These are phyloP conservation scores for Fragum whitleyi DNA, from an alignment of 2,888 invertebrate species.

Conservation along the genomic window DNA sequence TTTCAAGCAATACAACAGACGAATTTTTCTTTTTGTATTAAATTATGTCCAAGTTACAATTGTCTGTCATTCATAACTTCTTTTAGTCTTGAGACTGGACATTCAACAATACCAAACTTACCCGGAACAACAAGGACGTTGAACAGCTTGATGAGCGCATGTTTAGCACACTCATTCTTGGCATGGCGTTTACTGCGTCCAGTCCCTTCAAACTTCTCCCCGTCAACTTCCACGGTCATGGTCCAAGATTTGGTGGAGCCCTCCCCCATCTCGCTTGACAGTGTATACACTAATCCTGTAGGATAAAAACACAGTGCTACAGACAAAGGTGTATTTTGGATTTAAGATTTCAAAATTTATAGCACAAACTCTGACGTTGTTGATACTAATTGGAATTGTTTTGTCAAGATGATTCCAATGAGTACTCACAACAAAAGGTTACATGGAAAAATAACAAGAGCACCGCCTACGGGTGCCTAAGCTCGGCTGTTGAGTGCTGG, in stretches of 20 bases:
- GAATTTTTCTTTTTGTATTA: too few species aligned
- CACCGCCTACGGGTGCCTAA: too few species aligned
- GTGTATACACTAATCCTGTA: constrained; percentile 60
- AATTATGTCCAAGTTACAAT: too few species aligned
- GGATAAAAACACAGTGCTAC: not conserved
- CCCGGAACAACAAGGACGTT: constrained; percentile 69
- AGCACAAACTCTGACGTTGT: not conserved
- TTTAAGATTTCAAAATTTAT: too few species aligned
- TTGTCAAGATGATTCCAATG: not conserved
- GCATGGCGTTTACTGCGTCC: constrained; percentile 70
- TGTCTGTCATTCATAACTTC: too few species aligned
- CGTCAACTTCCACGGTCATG: constrained; percentile 64
- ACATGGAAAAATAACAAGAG: too few species aligned
- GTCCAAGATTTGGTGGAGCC: constrained; percentile 63
- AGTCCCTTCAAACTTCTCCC: constrained; percentile 62
- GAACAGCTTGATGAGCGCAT: constrained; percentile 67
- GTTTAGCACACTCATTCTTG: constrained; percentile 69
- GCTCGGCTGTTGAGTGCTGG: too few species aligned
- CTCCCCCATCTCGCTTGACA: constrained; percentile 61
- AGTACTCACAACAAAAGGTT: too few species aligned
- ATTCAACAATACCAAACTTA: constrained; percentile 7
- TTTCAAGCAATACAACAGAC: too few species aligned
- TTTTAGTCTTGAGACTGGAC: too few species aligned
- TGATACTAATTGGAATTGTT: too few species aligned
- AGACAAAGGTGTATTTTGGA: not conserved